These are phyloP conservation scores for Spilogale gracilis DNA, from an alignment of 2,113 vertebrate species.

Conservation along the genomic window DNA sequence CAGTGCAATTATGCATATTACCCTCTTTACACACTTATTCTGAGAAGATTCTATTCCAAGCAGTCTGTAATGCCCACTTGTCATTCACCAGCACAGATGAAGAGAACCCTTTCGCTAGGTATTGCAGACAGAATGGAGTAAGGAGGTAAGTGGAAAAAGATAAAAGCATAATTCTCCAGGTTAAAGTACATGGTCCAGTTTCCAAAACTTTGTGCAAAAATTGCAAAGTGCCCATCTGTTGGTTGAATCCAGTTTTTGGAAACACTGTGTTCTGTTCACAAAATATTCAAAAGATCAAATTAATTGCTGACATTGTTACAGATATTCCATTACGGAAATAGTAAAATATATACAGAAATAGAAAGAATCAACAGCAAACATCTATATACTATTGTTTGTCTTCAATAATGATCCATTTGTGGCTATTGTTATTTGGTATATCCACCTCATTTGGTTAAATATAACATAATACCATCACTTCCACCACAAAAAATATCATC, in stretches of 20 bases:
- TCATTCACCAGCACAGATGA: slow-evolving; percentile 71
- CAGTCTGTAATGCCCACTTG: slow-evolving; percentile 57
- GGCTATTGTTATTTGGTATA: not conserved
- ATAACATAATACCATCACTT: not conserved
- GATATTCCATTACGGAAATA: not conserved
- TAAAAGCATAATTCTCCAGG: not conserved
- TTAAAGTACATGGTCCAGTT: slow-evolving; percentile 66
- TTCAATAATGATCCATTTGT: not conserved
- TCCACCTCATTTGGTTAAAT: not conserved
- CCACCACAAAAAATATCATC: not conserved
- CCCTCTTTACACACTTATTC: slow-evolving; percentile 67
- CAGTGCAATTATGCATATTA: slow-evolving; percentile 78
- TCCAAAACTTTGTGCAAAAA: not conserved
- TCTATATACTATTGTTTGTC: not conserved
- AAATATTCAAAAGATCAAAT: not conserved
- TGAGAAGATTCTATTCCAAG: slow-evolving; percentile 67
- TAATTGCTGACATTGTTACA: not conserved
- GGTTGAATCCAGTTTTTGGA: not conserved
- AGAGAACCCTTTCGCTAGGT: slow-evolving; percentile 64
- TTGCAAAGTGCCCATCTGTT: not conserved
- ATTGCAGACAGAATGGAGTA: not conserved
- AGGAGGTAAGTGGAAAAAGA: not conserved
- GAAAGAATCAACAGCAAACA: not conserved
- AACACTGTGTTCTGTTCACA: not conserved
- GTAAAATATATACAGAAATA: not conserved